Conservation (phyloP, 2,888 invertebrate genomes). For the Fragum fragum region DNA sequence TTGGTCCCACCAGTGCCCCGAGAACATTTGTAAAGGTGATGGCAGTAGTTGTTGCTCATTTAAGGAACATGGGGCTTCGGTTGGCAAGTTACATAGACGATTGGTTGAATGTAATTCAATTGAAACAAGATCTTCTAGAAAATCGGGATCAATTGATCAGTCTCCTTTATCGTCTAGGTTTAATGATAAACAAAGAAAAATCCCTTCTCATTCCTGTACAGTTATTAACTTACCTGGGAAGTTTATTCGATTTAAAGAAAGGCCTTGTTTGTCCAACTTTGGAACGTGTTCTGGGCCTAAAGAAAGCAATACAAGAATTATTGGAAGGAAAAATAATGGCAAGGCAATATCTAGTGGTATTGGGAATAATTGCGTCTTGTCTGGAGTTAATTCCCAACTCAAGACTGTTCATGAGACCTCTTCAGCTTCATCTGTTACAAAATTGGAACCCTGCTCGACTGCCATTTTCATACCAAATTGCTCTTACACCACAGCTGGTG, state of each 20-base stretch:
- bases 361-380: slow-evolving; percentile 49
- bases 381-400: slow-evolving; percentile 48
- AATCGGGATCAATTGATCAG: slow-evolving; percentile 27
- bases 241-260: slow-evolving; percentile 15
- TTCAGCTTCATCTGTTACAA: slow-evolving; percentile 38
- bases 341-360: slow-evolving; percentile 22
- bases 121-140: slow-evolving; percentile 23
- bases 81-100: slow-evolving; percentile 50
- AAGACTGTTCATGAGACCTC: slow-evolving; percentile 47
- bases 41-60: slow-evolving; percentile 47
- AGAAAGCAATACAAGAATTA: slow-evolving; percentile 8
- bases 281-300: slow-evolving; percentile 10
- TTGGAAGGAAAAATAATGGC: slow-evolving; percentile 21
- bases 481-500: slow-evolving; percentile 11
- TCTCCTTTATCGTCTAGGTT: slow-evolving; percentile 47
- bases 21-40: slow-evolving; percentile 54
- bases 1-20: slow-evolving; percentile 49
- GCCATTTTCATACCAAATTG: not conserved
- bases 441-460: slow-evolving; percentile 33
- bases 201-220: slow-evolving; percentile 40
- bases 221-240: slow-evolving; percentile 20
- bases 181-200: slow-evolving; percentile 52
- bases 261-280: slow-evolving; percentile 30
- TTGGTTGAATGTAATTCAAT: slow-evolving; percentile 40
- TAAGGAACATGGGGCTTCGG: slow-evolving; percentile 32